These are phyloP conservation scores for Spinus pinus DNA, from an alignment of 2,797 vertebrate genomes.

Conservation along the genomic window DNA sequence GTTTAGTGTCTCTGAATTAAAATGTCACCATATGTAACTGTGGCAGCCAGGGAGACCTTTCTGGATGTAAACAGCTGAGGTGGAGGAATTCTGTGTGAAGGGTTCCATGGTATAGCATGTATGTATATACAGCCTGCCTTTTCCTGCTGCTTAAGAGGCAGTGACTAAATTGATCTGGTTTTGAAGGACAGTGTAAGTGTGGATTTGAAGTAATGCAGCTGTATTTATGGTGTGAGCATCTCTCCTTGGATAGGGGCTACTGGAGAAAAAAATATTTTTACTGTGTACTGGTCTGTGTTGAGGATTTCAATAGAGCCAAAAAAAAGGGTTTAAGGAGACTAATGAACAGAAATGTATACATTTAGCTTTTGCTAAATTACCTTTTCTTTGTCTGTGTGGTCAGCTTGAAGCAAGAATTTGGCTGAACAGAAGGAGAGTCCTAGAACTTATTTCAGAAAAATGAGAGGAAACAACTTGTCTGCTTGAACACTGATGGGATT, in stretches of 20 bases:
- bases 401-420: not conserved
- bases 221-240: not conserved
- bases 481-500: not conserved
- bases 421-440: not conserved
- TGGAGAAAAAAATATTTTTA: not conserved
- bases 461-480: not conserved
- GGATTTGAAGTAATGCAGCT: not conserved
- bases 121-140: not conserved
- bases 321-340: not conserved
- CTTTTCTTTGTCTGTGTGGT: not conserved
- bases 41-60: not conserved
- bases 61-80: not conserved
- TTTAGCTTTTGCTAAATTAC: not conserved
- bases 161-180: not conserved
- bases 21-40: not conserved
- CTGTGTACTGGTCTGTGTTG: not conserved
- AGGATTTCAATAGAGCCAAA: not conserved
- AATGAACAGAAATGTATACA: not conserved
- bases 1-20: not conserved
- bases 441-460: not conserved
- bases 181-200: not conserved
- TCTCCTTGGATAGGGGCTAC: not conserved
- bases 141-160: not conserved
- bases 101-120: not conserved
- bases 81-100: not conserved